phyloP scores from a whole-genome alignment of 2,888 invertebrate genomes.

The Aradus depressus region DNA sequence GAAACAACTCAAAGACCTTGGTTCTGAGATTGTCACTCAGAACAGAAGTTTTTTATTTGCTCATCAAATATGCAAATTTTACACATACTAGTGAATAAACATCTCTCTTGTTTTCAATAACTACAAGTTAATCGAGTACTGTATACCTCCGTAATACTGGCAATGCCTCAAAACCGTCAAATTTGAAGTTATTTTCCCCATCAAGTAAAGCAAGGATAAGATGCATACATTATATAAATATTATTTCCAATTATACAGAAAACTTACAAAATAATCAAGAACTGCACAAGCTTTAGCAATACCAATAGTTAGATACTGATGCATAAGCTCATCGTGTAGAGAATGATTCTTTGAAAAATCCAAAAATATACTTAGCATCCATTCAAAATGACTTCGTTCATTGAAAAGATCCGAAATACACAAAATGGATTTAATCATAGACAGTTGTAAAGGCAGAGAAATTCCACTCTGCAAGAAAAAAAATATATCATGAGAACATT shows the following conservation, averaged over 20 bases:
- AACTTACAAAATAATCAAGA: conserved; percentile 43
- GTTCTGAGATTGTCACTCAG: no score
- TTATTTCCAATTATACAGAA: no score
- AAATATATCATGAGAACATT: conserved; percentile 36
- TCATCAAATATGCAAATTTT: no score
- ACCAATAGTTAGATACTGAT: conserved; percentile 56
- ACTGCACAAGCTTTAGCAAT: conserved; percentile 58
- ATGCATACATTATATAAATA: no score
- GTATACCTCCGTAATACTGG: no score
- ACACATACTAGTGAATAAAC: no score
- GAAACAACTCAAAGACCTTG: no score
- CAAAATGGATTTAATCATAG: conserved; percentile 53
- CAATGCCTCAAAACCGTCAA: no score
- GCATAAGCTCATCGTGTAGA: conserved; percentile 63
- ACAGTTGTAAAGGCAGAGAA: conserved; percentile 31
- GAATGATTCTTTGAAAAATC: conserved; percentile 55
- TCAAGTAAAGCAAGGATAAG: conserved; percentile 1
- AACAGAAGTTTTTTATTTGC: no score
- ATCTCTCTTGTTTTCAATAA: no score
- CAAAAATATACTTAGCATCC: conserved; percentile 62
- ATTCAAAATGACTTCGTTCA: conserved; percentile 62
- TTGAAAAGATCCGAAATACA: conserved; percentile 65
- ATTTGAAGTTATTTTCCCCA: not conserved
- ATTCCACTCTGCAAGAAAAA: conserved; percentile 26
- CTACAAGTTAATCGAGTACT: no score